Evolutionary conservation across 2,113 vertebrate genomes (phyloP).

Genomic region (Echinops telfairi): DNA sequence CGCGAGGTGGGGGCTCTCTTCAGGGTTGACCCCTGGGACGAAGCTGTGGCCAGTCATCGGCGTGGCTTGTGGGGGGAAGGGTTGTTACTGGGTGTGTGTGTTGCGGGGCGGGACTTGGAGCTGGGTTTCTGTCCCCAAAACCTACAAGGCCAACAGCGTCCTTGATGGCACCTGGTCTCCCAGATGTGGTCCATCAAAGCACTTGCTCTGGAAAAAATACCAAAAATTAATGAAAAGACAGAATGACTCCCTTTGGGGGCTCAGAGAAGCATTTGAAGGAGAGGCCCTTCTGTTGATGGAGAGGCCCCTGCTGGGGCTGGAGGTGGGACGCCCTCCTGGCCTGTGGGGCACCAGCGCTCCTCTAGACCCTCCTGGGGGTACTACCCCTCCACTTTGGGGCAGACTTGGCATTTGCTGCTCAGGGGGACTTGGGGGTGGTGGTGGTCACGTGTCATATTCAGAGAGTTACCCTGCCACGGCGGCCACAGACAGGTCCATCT

Average conservation of each 20-base stretch:
- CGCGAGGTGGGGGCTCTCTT: fast-evolving
- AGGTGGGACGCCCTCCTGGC: neutral
- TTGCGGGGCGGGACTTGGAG: neutral
- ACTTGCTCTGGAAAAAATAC: neutral
- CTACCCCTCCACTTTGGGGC: neutral
- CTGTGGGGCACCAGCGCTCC: neutral
- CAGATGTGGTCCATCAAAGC: conserved; percentile 5
- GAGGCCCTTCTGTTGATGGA: neutral
- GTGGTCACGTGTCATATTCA: fast-evolving
- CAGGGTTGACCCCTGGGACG: neutral
- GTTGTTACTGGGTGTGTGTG: neutral
- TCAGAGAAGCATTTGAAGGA: neutral
- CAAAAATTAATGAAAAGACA: neutral
- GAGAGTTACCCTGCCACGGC: too few species aligned
- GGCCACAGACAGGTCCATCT: neutral
- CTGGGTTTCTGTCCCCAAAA: neutral
- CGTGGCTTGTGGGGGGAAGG: too few species aligned
- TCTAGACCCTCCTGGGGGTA: neutral
- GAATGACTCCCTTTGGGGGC: neutral
- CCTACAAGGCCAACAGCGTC: neutral
- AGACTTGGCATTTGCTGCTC: neutral
- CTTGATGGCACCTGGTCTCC: neutral
- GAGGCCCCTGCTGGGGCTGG: neutral
- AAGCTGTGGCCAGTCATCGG: neutral
- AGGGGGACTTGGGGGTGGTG: too few species aligned